Conservation (phyloP, 2,888 invertebrate genomes). For the Trissolcus japonicus region DNA sequence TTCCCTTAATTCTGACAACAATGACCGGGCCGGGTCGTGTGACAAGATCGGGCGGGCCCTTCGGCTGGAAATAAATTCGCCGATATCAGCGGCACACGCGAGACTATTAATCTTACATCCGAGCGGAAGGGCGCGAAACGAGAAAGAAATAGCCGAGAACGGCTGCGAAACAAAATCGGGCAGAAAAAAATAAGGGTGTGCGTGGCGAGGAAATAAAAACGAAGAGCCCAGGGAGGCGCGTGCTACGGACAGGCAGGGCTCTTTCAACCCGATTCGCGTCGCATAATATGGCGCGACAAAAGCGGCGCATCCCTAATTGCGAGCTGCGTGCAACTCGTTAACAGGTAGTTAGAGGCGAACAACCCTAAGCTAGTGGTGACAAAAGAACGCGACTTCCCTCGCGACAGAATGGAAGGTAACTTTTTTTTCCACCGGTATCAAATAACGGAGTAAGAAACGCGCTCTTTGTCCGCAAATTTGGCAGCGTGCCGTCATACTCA, state of each 20-base stretch:
- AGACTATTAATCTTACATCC: slow-evolving; percentile 57
- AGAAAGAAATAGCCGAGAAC: slow-evolving; percentile 37
- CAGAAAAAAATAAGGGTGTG: slow-evolving; percentile 30
- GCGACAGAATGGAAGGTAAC: slow-evolving; percentile 41
- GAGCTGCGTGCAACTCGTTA: slow-evolving; percentile 56
- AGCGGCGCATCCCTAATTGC: slow-evolving; percentile 55
- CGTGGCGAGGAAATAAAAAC: slow-evolving; percentile 4
- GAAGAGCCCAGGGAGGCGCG: slow-evolving; percentile 5
- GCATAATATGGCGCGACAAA: slow-evolving; percentile 50
- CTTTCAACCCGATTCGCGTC: slow-evolving; percentile 49
- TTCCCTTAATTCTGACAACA: slow-evolving; percentile 44
- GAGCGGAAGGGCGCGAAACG: slow-evolving; percentile 41
- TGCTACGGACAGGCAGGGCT: slow-evolving; percentile 34
- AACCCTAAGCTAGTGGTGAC: slow-evolving; percentile 47
- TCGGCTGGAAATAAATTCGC: slow-evolving; percentile 50
- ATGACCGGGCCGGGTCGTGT: slow-evolving; percentile 23
- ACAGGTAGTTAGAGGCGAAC: slow-evolving; percentile 48
- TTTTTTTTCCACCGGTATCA: slow-evolving; percentile 22
- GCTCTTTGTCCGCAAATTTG: slow-evolving; percentile 39
- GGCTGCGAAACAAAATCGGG: slow-evolving; percentile 35
- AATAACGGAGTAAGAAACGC: slow-evolving; percentile 34
- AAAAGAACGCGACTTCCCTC: slow-evolving; percentile 43
- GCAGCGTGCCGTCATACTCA: slow-evolving; percentile 16
- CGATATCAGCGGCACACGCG: slow-evolving; percentile 56
- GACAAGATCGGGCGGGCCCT: slow-evolving; percentile 43